Conservation (phyloP, 2,113 vertebrate species). For the Meriones unguiculatus region DNA sequence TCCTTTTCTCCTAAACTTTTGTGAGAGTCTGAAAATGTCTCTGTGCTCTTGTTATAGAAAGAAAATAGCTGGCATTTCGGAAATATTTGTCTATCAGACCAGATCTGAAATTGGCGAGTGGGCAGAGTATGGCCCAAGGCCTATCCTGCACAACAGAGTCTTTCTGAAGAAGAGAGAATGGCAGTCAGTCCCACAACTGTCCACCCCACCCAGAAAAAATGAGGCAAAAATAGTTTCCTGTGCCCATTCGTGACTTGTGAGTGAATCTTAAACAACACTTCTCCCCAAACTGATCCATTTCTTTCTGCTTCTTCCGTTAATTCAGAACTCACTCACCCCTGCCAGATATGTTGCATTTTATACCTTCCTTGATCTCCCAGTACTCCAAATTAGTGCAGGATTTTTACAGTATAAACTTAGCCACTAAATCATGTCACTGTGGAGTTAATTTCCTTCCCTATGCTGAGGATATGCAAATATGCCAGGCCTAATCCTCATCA, state of each 20-base stretch:
- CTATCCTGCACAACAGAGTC: neutral
- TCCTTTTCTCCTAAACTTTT: neutral
- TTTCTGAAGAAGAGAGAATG: neutral
- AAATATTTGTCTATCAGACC: neutral
- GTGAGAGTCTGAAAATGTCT: neutral
- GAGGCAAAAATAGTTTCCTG: neutral
- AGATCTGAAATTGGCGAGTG: neutral
- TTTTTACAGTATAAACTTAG: constrained; percentile 50
- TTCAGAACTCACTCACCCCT: constrained; percentile 51
- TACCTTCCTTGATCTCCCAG: constrained; percentile 66
- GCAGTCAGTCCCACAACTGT: neutral
- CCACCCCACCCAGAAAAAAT: neutral
- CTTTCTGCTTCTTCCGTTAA: constrained; percentile 82
- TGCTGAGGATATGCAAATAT: constrained; percentile 79
- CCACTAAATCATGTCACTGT: constrained; percentile 69
- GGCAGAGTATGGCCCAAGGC: neutral
- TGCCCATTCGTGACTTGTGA: neutral
- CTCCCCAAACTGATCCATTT: constrained; percentile 49
- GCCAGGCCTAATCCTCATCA: constrained; percentile 82
- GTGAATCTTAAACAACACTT: neutral
- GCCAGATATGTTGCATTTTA: constrained; percentile 73
- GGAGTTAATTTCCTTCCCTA: constrained; percentile 79
- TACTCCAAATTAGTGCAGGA: constrained; percentile 48
- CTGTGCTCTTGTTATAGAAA: neutral
- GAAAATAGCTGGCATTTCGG: neutral